Base-by-base conservation (phyloP, 2,113 vertebrate genomes). In the Gulo gulo region DNA sequence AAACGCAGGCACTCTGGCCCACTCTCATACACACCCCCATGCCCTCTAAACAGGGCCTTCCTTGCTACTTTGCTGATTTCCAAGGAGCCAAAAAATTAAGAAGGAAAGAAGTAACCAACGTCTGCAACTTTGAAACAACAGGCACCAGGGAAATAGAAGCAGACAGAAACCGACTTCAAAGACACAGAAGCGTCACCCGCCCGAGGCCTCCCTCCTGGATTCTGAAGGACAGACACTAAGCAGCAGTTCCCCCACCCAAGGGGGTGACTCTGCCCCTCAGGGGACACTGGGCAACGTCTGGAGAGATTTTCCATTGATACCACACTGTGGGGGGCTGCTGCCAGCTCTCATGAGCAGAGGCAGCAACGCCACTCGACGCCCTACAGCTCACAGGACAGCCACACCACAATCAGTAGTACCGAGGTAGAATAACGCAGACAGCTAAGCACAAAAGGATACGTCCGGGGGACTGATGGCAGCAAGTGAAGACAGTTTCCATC, bases 41-140 rank as follows among this genome's bases (percentile, higher is more conserved):
- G 15, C 26, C 36, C 76, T 95, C 91, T 47, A 47, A 21, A 23
- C 31, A 0, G 6, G 10, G 61, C 78, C 57, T 76, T 88, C 74
- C 83, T 91, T 67, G 39, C 71, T 69, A 67, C 80, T 89, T 97
- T 42, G 92, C 89, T 96, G 20, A 97, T 97, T 98, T 97, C 96
- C 97, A 90, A 97, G 82, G 95, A 98, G 94, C 94, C 76, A 97
- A 94, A 97, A 98, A 97, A 98, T 98, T 96, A 97, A 96, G 97
- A 98, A 95, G 96, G 88, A 78, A 98, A 95, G 87, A 95, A 98
- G 92, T 95, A 98, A 98, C 86, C 8, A 0, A 84, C 67, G 76
- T 97, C 96, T 90, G 90, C 93, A 96, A 98, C 93, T 55, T 97
- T 73, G 78, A 98, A 97, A 94, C 80, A 92, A 97, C 88, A 76